phyloP scores from a whole-genome alignment of 2,797 vertebrate genomes.

The Centropyge bicolor region DNA sequence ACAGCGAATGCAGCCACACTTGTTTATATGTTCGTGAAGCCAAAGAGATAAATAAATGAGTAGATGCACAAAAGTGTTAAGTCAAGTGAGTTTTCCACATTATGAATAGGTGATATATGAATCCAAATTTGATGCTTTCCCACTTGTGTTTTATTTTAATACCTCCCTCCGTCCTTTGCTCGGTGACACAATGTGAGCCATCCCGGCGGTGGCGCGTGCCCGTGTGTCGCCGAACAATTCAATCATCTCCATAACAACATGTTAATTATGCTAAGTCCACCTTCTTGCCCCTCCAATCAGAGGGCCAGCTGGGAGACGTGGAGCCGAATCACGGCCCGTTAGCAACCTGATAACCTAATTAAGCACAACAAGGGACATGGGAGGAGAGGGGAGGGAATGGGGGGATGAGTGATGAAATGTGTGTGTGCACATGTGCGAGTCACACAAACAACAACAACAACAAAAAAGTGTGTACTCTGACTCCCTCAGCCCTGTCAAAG shows the following conservation, averaged over 20 bases:
- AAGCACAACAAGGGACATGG: conserved; percentile 66
- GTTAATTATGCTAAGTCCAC: conserved; percentile 75
- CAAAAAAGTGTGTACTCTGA: conserved; percentile 1
- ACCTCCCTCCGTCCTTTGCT: neutral
- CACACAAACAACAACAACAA: conserved; percentile 9
- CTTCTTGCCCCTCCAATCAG: conserved; percentile 77
- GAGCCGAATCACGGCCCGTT: conserved; percentile 64
- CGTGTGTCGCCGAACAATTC: conserved; percentile 47
- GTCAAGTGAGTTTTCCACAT: neutral
- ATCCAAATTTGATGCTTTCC: neutral
- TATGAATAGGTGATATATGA: neutral
- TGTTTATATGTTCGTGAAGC: conserved; percentile 3
- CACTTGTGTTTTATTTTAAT: neutral
- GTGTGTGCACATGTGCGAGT: neutral
- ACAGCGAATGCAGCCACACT: neutral
- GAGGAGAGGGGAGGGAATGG: neutral
- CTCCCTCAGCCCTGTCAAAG: conserved; percentile 6
- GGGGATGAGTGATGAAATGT: conserved; percentile 34
- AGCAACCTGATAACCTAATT: conserved; percentile 81
- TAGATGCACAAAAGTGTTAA: neutral
- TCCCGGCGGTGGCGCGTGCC: conserved; percentile 19
- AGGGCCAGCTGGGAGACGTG: conserved; percentile 71
- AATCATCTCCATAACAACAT: conserved; percentile 71
- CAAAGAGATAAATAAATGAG: neutral
- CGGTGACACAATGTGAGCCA: conserved; percentile 1